These are phyloP conservation scores for Sminthurides bifidus DNA, from an alignment of 1,140 invertebrate species.

Conservation along the genomic window DNA sequence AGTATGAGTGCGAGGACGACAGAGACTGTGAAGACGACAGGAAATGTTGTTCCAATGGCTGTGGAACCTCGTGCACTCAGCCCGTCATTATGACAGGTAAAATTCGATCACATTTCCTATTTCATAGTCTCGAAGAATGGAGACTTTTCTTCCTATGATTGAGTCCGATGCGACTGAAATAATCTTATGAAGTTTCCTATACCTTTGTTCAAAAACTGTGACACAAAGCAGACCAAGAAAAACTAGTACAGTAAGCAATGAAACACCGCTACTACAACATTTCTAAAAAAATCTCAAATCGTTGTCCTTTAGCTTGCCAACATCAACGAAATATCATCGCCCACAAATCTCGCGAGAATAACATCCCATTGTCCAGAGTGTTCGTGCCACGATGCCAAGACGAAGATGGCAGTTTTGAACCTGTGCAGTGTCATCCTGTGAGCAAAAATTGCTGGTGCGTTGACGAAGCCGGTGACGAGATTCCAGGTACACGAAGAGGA, in stretches of 20 bases:
- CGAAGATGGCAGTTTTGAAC: constrained; percentile 34
- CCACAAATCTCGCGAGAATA: constrained; percentile 60
- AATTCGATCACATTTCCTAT: too few relatives aligned
- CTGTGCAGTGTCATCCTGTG: constrained; percentile 37
- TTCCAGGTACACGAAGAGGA: constrained; percentile 36
- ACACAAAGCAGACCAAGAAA: too few relatives aligned
- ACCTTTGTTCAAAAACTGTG: too few relatives aligned
- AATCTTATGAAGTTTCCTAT: too few relatives aligned
- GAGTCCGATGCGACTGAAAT: too few relatives aligned
- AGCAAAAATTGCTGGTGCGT: constrained; percentile 39
- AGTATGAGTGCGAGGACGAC: constrained; percentile 62
- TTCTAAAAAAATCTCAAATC: too few relatives aligned
- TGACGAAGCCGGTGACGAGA: constrained; percentile 35
- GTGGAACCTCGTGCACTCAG: constrained; percentile 63
- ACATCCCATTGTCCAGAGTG: constrained; percentile 40
- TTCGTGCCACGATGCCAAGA: constrained; percentile 36
- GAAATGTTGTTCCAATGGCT: constrained; percentile 74
- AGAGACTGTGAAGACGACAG: constrained; percentile 53
- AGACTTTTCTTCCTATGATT: too few relatives aligned
- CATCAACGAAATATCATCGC: constrained; percentile 54
- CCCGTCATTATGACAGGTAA: constrained; percentile 49
- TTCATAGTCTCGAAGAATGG: too few relatives aligned
- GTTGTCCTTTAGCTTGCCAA: constrained; percentile 50
- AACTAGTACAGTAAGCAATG: too few relatives aligned
- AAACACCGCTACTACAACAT: too few relatives aligned